Evolutionary conservation across 2,797 vertebrate genomes (phyloP).

Genomic region (Mormyrops boulengeri): DNA sequence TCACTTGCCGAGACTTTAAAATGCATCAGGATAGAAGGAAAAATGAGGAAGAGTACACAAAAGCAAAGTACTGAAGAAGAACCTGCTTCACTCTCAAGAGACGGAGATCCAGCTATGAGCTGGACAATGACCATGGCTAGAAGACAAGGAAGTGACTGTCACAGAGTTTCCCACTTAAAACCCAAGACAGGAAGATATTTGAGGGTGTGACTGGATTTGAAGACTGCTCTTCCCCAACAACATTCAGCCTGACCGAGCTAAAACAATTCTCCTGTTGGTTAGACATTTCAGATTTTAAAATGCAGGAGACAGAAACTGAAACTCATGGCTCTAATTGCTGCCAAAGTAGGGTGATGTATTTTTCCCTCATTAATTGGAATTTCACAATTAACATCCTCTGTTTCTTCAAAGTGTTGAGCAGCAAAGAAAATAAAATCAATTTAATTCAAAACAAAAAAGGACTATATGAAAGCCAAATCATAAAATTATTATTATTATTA

Average conservation of each 20-base stretch:
- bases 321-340: not conserved
- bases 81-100: not conserved
- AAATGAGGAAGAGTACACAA: not conserved
- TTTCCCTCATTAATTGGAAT: not conserved
- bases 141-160: not conserved
- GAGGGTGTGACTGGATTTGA: not conserved
- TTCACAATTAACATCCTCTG: not conserved
- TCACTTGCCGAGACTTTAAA: not conserved
- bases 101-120: not conserved
- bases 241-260: not conserved
- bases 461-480: not conserved
- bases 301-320: not conserved
- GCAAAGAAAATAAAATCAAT: not conserved
- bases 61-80: not conserved
- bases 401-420: not conserved
- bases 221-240: not conserved
- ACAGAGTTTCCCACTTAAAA: not conserved
- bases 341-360: not conserved
- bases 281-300: not conserved
- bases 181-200: not conserved
- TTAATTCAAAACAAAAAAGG: not conserved
- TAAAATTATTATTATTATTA: not conserved
- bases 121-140: not conserved
- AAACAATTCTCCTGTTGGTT: not conserved
- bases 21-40: not conserved